Evolutionary conservation across 2,113 vertebrate genomes (phyloP).

Genomic region (Sprattus sprattus): DNA sequence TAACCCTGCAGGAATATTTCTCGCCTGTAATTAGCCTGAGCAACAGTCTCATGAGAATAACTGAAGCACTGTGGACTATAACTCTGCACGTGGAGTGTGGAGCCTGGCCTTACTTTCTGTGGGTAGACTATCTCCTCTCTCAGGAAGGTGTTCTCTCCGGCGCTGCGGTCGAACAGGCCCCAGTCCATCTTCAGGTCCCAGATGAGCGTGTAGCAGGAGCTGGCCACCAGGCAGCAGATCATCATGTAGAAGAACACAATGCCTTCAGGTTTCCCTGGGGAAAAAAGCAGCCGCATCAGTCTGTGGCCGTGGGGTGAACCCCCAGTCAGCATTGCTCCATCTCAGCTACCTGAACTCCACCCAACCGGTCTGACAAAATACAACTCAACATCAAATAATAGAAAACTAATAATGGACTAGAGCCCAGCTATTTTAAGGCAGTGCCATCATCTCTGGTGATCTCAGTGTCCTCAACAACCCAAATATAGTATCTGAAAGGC

Average conservation of each 20-base stretch:
- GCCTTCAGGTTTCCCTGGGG: not conserved
- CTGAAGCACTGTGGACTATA: not conserved
- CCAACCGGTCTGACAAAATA: too few relatives aligned
- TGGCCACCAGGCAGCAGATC: slow-evolving; percentile 86
- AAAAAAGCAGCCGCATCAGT: not conserved
- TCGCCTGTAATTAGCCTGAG: not conserved
- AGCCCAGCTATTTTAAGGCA: not conserved
- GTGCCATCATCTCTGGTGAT: not conserved
- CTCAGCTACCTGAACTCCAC: too few relatives aligned
- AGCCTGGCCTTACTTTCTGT: slow-evolving; percentile 80
- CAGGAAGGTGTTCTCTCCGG: slow-evolving; percentile 96
- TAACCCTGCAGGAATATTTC: too few relatives aligned
- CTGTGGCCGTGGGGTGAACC: too few relatives aligned
- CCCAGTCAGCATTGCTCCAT: too few relatives aligned
- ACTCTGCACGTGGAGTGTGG: not conserved
- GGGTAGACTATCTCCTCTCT: slow-evolving; percentile 98
- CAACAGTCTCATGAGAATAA: not conserved
- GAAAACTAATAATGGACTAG: not conserved
- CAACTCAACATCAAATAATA: not conserved
- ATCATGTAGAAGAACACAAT: slow-evolving; percentile 93
- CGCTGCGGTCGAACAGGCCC: slow-evolving; percentile 95
- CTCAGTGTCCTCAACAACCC: not conserved
- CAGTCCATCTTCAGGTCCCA: slow-evolving; percentile 99
- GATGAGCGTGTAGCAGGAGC: slow-evolving; percentile 94
- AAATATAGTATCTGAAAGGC: not conserved